Evolutionary conservation across 2,797 vertebrate genomes (phyloP).

Genomic region (Manis crassicaudata): DNA sequence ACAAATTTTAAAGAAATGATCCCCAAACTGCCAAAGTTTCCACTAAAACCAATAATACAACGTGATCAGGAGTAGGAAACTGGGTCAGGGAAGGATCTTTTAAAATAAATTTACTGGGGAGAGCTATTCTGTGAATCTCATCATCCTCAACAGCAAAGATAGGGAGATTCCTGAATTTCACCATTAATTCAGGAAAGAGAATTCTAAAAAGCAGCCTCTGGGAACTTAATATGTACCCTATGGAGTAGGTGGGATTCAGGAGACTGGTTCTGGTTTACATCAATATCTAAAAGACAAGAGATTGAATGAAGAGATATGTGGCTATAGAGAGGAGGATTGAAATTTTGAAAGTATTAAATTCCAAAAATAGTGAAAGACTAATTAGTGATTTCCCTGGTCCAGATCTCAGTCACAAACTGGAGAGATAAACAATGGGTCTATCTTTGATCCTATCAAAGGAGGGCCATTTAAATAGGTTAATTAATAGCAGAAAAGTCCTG

Average conservation of each 20-base stretch:
- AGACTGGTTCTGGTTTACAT: background rate
- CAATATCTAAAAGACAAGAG: background rate
- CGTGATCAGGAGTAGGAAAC: background rate
- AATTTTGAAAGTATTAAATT: background rate
- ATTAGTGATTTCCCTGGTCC: background rate
- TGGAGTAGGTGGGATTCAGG: background rate
- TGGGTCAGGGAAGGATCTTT: background rate
- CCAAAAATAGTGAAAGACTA: background rate
- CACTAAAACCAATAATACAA: background rate
- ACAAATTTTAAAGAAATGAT: background rate
- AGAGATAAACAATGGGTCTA: background rate
- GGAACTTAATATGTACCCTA: background rate
- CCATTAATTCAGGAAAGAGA: background rate
- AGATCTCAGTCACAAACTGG: background rate
- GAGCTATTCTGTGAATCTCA: background rate
- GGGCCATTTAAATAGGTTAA: background rate
- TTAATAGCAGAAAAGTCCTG: background rate
- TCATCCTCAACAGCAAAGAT: background rate
- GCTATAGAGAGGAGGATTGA: background rate
- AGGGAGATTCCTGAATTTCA: background rate
- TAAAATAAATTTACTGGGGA: background rate
- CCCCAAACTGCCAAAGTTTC: background rate
- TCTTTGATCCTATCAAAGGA: background rate
- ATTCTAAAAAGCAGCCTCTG: background rate
- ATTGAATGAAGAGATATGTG: background rate